These are phyloP conservation scores for Dorcus parallelipipedus DNA, from an alignment of 2,888 invertebrate species.

Conservation along the genomic window DNA sequence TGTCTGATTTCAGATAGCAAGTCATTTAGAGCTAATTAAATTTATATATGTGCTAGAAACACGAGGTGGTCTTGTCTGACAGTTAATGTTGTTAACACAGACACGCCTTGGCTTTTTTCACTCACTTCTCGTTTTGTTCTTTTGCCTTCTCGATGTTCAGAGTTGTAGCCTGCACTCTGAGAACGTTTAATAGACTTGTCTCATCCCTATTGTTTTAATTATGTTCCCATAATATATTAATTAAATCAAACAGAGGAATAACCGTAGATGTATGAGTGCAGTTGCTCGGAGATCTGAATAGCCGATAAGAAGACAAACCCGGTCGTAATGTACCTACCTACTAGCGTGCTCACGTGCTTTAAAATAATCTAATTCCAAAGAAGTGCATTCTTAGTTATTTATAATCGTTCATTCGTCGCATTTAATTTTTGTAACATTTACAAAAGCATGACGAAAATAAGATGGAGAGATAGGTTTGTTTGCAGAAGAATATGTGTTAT, in stretches of 20 bases:
- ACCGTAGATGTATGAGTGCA: neutral
- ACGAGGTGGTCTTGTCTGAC: constrained; percentile 33
- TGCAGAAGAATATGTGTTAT: too few relatives aligned
- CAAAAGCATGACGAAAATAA: too few relatives aligned
- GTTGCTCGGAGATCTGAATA: neutral
- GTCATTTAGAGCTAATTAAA: constrained; percentile 48
- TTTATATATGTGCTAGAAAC: constrained; percentile 42
- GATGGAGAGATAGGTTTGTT: too few relatives aligned
- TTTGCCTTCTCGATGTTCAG: constrained; percentile 2
- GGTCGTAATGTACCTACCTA: too few relatives aligned
- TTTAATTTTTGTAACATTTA: too few relatives aligned
- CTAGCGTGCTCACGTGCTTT: too few relatives aligned
- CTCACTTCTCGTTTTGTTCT: constrained; percentile 8
- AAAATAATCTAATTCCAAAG: too few relatives aligned
- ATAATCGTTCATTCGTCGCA: too few relatives aligned
- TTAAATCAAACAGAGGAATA: neutral
- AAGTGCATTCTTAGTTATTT: too few relatives aligned
- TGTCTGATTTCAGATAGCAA: constrained; percentile 40
- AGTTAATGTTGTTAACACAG: constrained; percentile 28
- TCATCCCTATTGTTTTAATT: neutral
- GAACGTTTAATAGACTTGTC: constrained; percentile 1
- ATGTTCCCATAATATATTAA: too few relatives aligned
- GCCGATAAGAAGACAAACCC: too few relatives aligned
- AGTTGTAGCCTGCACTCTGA: neutral
- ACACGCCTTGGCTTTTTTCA: constrained; percentile 25